Base-by-base conservation (phyloP, 2,797 vertebrate species). In the Tapirus indicus region DNA sequence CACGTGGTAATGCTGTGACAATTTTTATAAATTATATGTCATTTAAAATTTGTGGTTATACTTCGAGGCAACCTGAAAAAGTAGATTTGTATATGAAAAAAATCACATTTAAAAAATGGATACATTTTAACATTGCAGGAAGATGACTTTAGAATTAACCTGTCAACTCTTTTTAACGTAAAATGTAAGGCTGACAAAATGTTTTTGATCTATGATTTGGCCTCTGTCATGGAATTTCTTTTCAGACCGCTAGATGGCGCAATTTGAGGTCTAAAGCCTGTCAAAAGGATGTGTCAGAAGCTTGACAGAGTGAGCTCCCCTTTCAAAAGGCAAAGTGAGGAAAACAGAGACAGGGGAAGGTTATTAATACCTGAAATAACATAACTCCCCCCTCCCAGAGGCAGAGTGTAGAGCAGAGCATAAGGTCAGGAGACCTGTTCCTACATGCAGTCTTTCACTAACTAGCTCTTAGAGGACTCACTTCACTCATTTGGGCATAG, bases 311-410 rank as follows among this genome's bases (percentile, higher is more conserved):
- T 17, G 41, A 77, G 32, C 21, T 79, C 23, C 13, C 44, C 41
- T 89, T 41, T 78, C 47, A 96, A 96, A 80, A 80, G 32, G 54
- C 13, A 29, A 64, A 92, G 12, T 64, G 4, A 97, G 56, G 44
- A 77, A 44, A 91, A 60, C 4, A 16, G 47, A 85, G 38, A 88
- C 21, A 23, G 5, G 16, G 2, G 35, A 41, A 68, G 35, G 13
- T 29, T 35, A 18, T 60, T 25, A 79, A 1, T 38, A 16, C 2
- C 12, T 7, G 38, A 87, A 54, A 23, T 74, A 17, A 58, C 16
- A 60, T 2, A 11, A 1, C 27, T 11, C 16, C 79, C 23, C 6
- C 41, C n/a, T 58, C 16, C 10, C 25, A 29, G 75, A 66, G 54
- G 6, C 72, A 85, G 58, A 23, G 27, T 58, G 8, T 27, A 38